Evolutionary conservation across 2,888 invertebrate genomes (phyloP).

Genomic region (Andrena flavipes): DNA sequence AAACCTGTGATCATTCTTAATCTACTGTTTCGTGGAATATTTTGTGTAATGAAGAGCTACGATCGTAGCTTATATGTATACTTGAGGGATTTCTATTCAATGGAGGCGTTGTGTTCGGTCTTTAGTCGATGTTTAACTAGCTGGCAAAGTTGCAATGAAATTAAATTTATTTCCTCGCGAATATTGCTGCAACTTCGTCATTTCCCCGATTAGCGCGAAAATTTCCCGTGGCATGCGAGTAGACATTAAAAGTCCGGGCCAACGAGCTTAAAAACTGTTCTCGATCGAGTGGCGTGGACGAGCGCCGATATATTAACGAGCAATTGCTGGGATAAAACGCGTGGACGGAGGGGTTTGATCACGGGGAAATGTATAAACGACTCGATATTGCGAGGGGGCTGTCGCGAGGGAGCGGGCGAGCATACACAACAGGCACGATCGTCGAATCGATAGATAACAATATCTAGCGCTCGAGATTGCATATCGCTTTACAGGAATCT

Average conservation of each 20-base stretch:
- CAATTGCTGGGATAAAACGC: slow-evolving; percentile 45
- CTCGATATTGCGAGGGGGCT: slow-evolving; percentile 28
- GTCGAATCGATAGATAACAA: slow-evolving; percentile 61
- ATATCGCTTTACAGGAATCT: slow-evolving; percentile 58
- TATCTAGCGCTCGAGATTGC: slow-evolving; percentile 61
- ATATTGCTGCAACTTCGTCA: slow-evolving; percentile 32
- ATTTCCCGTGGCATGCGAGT: background rate
- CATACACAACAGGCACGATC: slow-evolving; percentile 44
- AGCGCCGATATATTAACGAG: slow-evolving; percentile 47
- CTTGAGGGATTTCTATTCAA: background rate
- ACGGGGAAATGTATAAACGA: slow-evolving; percentile 54
- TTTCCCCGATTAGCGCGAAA: background rate
- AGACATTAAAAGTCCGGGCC: slow-evolving; percentile 36
- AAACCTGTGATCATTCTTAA: background rate
- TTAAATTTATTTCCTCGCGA: slow-evolving; percentile 35
- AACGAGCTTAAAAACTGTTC: slow-evolving; percentile 49
- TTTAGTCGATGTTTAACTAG: too few relatives aligned
- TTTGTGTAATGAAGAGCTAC: too few relatives aligned
- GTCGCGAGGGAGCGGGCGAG: background rate
- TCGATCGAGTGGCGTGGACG: slow-evolving; percentile 25
- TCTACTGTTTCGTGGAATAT: too few relatives aligned
- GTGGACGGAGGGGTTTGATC: background rate
- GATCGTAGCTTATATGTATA: too few relatives aligned
- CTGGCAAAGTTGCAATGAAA: slow-evolving; percentile 12
- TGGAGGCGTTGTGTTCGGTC: too few relatives aligned